These are phyloP conservation scores for Parauchenoglanis ngamensis DNA, from an alignment of 2,797 vertebrate genomes.

Conservation along the genomic window DNA sequence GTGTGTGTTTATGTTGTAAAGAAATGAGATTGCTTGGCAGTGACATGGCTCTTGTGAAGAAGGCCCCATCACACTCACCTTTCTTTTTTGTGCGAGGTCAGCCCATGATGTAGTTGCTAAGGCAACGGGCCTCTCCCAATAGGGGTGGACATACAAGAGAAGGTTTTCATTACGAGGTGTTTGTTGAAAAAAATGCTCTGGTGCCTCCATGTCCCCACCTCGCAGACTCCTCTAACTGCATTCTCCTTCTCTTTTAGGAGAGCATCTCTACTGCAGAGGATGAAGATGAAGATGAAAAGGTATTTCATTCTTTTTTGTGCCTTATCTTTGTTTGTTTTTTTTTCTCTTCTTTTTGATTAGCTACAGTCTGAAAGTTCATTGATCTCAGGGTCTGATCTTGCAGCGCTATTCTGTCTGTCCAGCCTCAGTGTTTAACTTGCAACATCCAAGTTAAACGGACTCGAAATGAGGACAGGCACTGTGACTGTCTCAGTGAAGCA, in stretches of 20 bases:
- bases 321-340: slow-evolving; percentile 18
- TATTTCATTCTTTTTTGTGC: slow-evolving; percentile 66
- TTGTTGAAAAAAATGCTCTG: slow-evolving; percentile 78
- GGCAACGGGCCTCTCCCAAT: slow-evolving; percentile 83
- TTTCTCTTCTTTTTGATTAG: slow-evolving; percentile 45
- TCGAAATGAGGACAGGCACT: slow-evolving; percentile 60
- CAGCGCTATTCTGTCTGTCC: slow-evolving; percentile 29
- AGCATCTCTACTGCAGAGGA: slow-evolving; percentile 87
- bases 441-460: slow-evolving; percentile 51
- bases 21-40: slow-evolving; percentile 82
- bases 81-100: slow-evolving; percentile 82
- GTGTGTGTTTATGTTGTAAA: slow-evolving; percentile 70
- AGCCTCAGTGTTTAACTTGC: slow-evolving; percentile 38
- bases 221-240: slow-evolving; percentile 70
- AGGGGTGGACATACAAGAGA: slow-evolving; percentile 80
- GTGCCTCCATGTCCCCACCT: slow-evolving; percentile 70
- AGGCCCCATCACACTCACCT: slow-evolving; percentile 77
- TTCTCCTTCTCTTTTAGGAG: slow-evolving; percentile 77
- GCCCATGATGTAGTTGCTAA: slow-evolving; percentile 81
- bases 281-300: slow-evolving; percentile 95
- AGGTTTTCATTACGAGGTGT: slow-evolving; percentile 83
- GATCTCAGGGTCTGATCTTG: slow-evolving; percentile 25
- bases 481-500: slow-evolving; percentile 53
- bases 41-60: slow-evolving; percentile 79
- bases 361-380: slow-evolving; percentile 32